phyloP scores from a whole-genome alignment of 2,113 vertebrate species.

The Micronisus gabar region DNA sequence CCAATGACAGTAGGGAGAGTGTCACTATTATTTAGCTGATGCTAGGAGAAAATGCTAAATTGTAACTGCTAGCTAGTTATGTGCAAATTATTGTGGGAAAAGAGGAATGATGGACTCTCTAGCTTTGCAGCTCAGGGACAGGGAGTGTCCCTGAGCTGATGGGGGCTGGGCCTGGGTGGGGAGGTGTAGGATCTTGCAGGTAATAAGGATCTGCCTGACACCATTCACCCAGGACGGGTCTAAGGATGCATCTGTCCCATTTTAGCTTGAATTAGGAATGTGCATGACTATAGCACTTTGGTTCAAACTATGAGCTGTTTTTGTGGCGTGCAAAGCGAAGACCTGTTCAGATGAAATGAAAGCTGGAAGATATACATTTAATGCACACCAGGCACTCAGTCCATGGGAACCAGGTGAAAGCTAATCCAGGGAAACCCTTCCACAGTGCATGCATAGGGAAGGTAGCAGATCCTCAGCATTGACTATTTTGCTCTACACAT shows the following conservation, averaged over 20 bases:
- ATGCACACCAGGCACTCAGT: not conserved
- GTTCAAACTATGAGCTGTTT: not conserved
- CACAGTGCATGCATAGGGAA: not conserved
- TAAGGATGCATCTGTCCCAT: not conserved
- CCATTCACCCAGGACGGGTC: not conserved
- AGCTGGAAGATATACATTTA: not conserved
- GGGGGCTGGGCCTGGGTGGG: not conserved
- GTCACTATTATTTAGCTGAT: slow-evolving; percentile 37
- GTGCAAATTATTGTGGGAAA: slow-evolving; percentile 48
- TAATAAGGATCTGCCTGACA: not conserved
- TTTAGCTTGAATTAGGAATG: not conserved
- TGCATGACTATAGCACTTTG: accelerated
- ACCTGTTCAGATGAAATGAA: not conserved
- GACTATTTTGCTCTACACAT: not conserved
- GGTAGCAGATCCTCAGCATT: not conserved
- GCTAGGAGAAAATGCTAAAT: slow-evolving; percentile 22
- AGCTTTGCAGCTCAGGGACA: slow-evolving; percentile 38
- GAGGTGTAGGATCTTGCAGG: not conserved
- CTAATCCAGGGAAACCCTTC: not conserved
- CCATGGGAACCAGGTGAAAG: not conserved
- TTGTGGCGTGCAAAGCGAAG: not conserved
- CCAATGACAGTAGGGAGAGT: slow-evolving; percentile 19
- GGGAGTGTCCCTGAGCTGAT: not conserved
- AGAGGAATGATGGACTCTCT: slow-evolving; percentile 40
- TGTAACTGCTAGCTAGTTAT: slow-evolving; percentile 37